A percentile compares a stretch with the other conserved stretches of the same genome.
These are phyloP conservation scores for Pristionchus entomophagus DNA, from an alignment of 2,888 invertebrate genomes.

Conservation along the genomic window DNA sequence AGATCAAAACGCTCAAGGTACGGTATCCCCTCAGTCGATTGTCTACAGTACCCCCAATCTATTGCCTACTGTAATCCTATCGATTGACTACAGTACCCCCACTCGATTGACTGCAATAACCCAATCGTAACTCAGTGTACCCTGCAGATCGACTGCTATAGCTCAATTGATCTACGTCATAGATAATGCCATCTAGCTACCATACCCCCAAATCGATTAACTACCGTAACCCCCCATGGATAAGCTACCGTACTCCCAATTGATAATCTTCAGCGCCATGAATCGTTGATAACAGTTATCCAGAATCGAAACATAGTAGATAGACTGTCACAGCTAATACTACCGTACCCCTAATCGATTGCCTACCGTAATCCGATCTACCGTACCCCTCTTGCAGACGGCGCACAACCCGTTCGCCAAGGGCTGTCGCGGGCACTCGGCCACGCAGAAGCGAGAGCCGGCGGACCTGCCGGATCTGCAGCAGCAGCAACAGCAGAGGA, in stretches of 20 bases:
- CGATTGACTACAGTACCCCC: not conserved
- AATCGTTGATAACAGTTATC: too few species aligned
- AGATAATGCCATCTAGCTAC: too few species aligned
- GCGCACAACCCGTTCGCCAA: constrained; percentile 47
- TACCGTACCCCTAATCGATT: too few species aligned
- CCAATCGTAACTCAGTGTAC: too few species aligned
- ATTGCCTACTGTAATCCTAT: not conserved
- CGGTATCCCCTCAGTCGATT: not conserved
- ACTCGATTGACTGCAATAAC: too few species aligned
- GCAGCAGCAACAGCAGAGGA: not conserved
- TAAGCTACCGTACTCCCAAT: too few species aligned
- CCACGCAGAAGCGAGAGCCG: not conserved
- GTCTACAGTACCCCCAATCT: not conserved
- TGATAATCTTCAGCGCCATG: too few species aligned
- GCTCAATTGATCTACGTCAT: not conserved
- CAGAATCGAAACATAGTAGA: too few species aligned
- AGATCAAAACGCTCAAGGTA: constrained; percentile 44
- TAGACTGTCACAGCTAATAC: too few species aligned
- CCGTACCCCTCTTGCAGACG: not conserved
- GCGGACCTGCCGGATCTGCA: not conserved
- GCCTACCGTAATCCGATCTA: not conserved
- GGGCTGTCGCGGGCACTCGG: not conserved
- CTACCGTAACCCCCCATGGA: not conserved
- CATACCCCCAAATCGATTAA: too few species aligned
- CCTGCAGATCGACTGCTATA: not conserved